Conservation (phyloP, 2,888 invertebrate species). For the Amiota communis region DNA sequence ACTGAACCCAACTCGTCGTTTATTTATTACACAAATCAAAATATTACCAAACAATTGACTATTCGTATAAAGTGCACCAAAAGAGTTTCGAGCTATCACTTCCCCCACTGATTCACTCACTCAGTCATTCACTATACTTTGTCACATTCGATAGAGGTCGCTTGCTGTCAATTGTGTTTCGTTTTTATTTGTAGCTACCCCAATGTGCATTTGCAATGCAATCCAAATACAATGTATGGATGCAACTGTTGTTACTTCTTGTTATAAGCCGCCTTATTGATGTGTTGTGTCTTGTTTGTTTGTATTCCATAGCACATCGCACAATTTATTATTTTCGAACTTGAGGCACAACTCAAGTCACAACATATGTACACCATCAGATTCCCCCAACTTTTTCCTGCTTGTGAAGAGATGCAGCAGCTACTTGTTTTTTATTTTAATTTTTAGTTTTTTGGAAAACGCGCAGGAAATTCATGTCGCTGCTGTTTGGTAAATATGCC, state of each 20-base stretch:
- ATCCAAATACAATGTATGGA: background rate
- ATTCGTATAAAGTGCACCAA: background rate
- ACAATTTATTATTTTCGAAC: constrained; percentile 21
- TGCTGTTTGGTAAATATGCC: constrained; percentile 49
- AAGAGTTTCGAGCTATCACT: background rate
- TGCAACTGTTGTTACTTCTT: constrained; percentile 9
- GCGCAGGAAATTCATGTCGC: constrained; percentile 50
- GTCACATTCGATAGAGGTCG: constrained; percentile 20
- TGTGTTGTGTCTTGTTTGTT: constrained; percentile 1
- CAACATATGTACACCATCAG: background rate
- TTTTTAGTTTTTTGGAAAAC: constrained; percentile 21
- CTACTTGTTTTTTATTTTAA: background rate
- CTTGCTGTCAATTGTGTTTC: background rate
- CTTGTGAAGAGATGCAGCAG: no score
- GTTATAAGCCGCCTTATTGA: background rate
- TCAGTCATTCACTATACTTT: background rate
- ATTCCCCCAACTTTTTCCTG: background rate
- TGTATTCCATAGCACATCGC: background rate
- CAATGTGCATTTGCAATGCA: background rate
- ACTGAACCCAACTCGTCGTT: background rate
- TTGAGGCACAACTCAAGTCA: constrained; percentile 14
- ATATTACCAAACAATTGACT: background rate
- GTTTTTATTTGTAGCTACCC: background rate
- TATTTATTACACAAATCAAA: background rate
- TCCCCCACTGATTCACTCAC: no score